Base-by-base conservation (phyloP, 2,797 vertebrate species). In the Nasua narica region DNA sequence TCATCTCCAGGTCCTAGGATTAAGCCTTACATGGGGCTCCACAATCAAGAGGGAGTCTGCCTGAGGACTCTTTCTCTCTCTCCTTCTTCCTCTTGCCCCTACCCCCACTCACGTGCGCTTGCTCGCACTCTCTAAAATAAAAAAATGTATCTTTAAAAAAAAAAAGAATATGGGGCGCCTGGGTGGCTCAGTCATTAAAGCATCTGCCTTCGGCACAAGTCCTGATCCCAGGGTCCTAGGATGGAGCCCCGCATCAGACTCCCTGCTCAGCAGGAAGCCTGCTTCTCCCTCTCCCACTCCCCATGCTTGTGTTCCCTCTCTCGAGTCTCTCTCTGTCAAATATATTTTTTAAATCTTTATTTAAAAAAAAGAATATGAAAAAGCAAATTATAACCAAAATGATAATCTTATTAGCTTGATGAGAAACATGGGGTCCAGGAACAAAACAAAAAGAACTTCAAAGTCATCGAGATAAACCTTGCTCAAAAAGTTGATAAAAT, bases 401-500 rank as follows among this genome's bases (percentile, higher is more conserved):
- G 40, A 37, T 37, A 91, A 48, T 81, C 13, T 58, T 90, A 76
- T 12, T 69, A 69, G 10, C 29, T 90, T 86, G 5, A 56, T 81
- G 25, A 72, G 32, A 18, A 86, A 96, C 50, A 48, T 67, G 40
- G 48, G 35, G n/a, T 74, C 37, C 21, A 90, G 10, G 23, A 81
- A 19, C 14, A 92, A 89, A 84, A 96, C 58, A 79, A 88, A 87
- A 91, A 83, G 23, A 84, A 79, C 50, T 79, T 56, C 21, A 85
- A 95, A 76, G 19, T 81, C 32, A 23, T 82, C 14, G 43, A 77
- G 56, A 76, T 69, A 95, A 87, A 84, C 54, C n/a, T 48, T 87
- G 67, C 19, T 88, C 60, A 87, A 65, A 84, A 89, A 67, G 52
- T 29, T 79, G 32, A 62, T 52, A 84, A 91, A 88, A 72, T 79